These are phyloP conservation scores for Morpho deidamia DNA, from an alignment of 2,888 invertebrate species.

Conservation along the genomic window DNA sequence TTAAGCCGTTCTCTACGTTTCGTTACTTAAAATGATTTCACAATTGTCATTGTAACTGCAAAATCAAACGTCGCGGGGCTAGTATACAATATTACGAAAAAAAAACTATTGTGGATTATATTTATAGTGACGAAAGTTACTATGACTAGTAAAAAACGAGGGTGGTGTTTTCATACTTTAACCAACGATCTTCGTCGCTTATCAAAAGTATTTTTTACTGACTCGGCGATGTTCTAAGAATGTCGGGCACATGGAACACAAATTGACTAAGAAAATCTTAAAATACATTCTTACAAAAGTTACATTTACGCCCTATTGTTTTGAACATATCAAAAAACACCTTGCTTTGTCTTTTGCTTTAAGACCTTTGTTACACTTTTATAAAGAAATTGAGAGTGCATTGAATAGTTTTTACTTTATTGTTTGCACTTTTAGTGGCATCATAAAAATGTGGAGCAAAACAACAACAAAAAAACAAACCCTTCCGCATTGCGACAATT, in stretches of 20 bases:
- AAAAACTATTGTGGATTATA: neutral
- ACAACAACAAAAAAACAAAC: conserved; percentile 57
- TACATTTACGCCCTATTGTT: conserved; percentile 50
- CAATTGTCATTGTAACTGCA: no score
- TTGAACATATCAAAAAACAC: conserved; percentile 67
- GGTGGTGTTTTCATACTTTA: no score
- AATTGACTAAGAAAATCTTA: conserved; percentile 32
- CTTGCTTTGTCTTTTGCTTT: conserved; percentile 45
- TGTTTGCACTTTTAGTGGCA: conserved; percentile 50
- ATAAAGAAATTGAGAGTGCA: conserved; percentile 77
- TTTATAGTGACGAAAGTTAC: neutral
- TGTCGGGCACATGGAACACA: conserved; percentile 28
- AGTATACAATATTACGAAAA: neutral
- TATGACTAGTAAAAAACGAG: no score
- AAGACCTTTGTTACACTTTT: conserved; percentile 48
- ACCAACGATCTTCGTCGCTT: no score
- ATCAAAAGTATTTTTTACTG: neutral
- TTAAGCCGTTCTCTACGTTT: no score
- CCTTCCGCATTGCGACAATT: conserved; percentile 68
- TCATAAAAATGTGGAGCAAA: conserved; percentile 72
- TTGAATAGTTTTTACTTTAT: conserved; percentile 55
- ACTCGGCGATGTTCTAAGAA: conserved; percentile 28
- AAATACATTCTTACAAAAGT: conserved; percentile 55
- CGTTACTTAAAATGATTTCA: no score
- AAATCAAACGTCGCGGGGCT: neutral